Evolutionary conservation across 2,113 vertebrate genomes (phyloP), one percentile per base, ranked within the genome.

Genomic region (Chaetura pelagica): DNA sequence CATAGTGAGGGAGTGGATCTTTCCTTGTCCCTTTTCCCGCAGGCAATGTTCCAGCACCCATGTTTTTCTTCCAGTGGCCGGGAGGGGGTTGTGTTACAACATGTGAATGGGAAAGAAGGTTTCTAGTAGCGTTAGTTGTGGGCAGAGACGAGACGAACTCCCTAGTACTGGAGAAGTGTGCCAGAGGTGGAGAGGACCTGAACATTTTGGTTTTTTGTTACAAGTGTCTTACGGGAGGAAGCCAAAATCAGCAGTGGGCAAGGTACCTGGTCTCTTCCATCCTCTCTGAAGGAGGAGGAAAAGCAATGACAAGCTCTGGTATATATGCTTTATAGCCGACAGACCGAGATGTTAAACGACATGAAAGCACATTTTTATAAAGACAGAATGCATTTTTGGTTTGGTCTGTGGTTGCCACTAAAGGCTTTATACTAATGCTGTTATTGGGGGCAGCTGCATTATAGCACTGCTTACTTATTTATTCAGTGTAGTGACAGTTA

Each of bases 401-500:
- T 90, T 48, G n/a, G 87, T 77, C 81, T 86, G 55, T 77, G 89
- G 84, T 94, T 95, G 35, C 97, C 90, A 89, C 95, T 92, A 91
- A 91, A 93, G 93, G 84, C 94, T 96, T 97, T 96, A 94, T 82
- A 89, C 84, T 97, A 98, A 98, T 93, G 69, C 95, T 96, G 87
- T 97, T 98, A 97, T 6, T 40, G 24, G 48, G 95, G 96, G 90
- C 97, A 98, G 97, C 97, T 98, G 98, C 89, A 92, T 96, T 96
- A 68, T 95, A 94, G 95, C 84, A 93, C 92, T 91, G 44, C 90
- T 97, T 97, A 93, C 78, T 89, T 97, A 97, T 96, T 97, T 98
- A 97, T 98, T 98, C 97, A 97, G 95, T 97, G 95, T 89, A 92
- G 96, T 97, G 96, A 98, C 95, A 97, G 96, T 84, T 96, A 84